Evolutionary conservation across 2,888 invertebrate species (phyloP), one percentile per base, ranked within the genome.

Genomic region (Smittia sp.): DNA sequence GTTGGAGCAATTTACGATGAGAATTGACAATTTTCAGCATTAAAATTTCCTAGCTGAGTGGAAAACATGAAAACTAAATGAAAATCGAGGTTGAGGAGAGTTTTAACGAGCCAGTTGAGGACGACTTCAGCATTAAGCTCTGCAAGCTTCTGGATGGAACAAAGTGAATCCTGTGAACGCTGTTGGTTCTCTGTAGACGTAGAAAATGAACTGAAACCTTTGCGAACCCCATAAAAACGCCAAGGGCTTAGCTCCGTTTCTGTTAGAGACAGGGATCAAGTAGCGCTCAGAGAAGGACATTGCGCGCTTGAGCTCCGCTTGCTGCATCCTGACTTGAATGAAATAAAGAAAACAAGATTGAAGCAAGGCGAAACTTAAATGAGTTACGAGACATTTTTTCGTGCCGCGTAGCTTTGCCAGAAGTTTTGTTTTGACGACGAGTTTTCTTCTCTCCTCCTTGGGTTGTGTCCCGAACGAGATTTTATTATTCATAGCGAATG

Each of bases 401-500:
- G 18, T 18, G 58, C 22, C 18, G 58, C 1, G 22, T 11, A 24
- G 65, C n/a, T 25, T 65, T 65, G 13, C 7, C 7, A 13, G 3
- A 32, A 22, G 6, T 65, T 65, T 25, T 41, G 67, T 41, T 22
- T 15, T 27, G 27, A 27, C 27, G 63, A 46, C 24, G 39, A 46
- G 22, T 24, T 22, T 46, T 24, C 24, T 15, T 20, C 24, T 67
- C 13, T 41, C 15, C 39, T 67, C 27, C 52, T 18, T 15, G 11
- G 52, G 58, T 4, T 9, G 3, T 58, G 58, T 20, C 3, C 3
- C 22, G 58, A 2, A 18, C 18, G 11, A 58, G 54, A 41, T 69
- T 25, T 69, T 69, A 69, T 69, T 69, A 69, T 69, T 69, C 69
- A 52, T 13, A 54, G 27, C 18, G 69, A 69, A 69, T 69, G 20